Conservation (phyloP, 2,888 invertebrate genomes). For the Rhogogaster chlorosoma region DNA sequence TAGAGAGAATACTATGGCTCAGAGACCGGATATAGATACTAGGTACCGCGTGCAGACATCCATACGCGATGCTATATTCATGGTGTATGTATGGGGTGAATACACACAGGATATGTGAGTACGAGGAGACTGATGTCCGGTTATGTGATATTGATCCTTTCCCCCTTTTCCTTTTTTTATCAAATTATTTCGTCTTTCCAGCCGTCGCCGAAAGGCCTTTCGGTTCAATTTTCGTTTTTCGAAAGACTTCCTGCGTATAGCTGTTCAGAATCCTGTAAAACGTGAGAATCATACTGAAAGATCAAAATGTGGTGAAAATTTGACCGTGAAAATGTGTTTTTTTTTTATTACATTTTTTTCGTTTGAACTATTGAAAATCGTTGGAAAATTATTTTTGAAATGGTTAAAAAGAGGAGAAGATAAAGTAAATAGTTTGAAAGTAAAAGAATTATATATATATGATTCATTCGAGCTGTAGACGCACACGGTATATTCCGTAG, state of each 20-base stretch:
- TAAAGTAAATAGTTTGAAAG: background rate
- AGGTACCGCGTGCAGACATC: too few species aligned
- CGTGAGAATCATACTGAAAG: too few species aligned
- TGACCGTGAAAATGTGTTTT: too few species aligned
- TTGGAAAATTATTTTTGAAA: background rate
- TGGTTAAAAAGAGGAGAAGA: background rate
- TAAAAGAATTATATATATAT: background rate
- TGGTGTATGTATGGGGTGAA: background rate
- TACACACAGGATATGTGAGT: background rate
- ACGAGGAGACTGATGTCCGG: background rate
- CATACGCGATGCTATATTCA: background rate
- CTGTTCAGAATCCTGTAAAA: too few species aligned
- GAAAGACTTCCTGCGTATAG: too few species aligned
- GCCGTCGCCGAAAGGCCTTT: too few species aligned
- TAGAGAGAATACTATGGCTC: background rate
- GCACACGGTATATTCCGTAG: background rate
- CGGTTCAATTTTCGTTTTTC: too few species aligned
- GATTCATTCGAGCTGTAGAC: background rate
- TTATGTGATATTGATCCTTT: background rate
- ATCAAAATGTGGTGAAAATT: too few species aligned
- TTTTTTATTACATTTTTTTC: too few species aligned
- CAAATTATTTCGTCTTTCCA: background rate
- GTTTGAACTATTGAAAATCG: too few species aligned
- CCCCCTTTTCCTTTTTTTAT: background rate
- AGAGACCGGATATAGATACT: constrained; percentile 2